Evolutionary conservation across 2,113 vertebrate species (phyloP).

Genomic region (Phylloscopus whistleri): DNA sequence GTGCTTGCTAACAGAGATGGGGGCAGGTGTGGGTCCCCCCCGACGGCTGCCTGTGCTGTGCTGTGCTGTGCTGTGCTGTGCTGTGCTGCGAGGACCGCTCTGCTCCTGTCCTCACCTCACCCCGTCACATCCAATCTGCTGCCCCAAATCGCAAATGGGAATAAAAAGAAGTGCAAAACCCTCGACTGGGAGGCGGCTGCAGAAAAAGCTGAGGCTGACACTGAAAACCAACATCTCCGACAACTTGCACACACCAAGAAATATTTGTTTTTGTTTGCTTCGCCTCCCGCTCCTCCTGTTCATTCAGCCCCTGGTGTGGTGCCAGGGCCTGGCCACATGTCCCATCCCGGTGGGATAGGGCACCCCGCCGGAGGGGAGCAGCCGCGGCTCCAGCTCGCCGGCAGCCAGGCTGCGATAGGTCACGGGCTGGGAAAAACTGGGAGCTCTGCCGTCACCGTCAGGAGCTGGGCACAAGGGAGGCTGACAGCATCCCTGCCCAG

Average conservation of each 20-base stretch:
- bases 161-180: slow-evolving; percentile 9
- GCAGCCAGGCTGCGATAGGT: not conserved
- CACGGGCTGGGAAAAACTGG: not conserved
- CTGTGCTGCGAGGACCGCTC: not conserved
- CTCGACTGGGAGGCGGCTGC: not conserved
- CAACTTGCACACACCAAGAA: not conserved
- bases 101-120: slow-evolving; percentile 57
- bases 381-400: not conserved
- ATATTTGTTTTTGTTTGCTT: not conserved
- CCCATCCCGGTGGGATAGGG: not conserved
- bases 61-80: not conserved
- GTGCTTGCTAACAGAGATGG: not conserved
- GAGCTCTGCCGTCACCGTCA: not conserved
- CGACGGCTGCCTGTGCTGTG: not conserved
- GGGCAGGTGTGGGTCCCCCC: not conserved
- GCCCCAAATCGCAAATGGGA: slow-evolving; percentile 4
- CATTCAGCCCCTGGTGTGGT: not conserved
- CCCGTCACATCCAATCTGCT: slow-evolving; percentile 32
- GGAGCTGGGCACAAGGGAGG: not conserved
- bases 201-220: not conserved
- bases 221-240: not conserved
- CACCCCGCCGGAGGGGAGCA: not conserved
- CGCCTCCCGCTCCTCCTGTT: not conserved
- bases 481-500: not conserved
- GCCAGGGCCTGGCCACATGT: not conserved